A percentile compares a stretch with the other conserved stretches of the same genome.
These are phyloP conservation scores for Conus ventricosus DNA, from an alignment of 1,140 invertebrate genomes.

Conservation along the genomic window DNA sequence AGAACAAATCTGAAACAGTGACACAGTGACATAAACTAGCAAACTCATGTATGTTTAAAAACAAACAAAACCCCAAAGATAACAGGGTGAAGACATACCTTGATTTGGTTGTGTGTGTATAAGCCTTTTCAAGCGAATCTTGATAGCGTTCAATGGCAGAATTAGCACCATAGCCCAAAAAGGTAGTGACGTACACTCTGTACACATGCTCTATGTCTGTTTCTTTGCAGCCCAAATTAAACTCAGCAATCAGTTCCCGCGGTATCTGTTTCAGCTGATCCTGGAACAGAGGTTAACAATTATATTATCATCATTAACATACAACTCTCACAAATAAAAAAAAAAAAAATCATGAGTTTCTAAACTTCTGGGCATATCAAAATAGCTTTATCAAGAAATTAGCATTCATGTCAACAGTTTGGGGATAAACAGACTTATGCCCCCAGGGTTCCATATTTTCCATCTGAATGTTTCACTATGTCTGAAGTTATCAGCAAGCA, in stretches of 20 bases:
- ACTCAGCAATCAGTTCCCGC: conserved; percentile 70
- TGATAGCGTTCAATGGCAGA: conserved; percentile 72
- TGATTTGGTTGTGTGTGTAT: neutral
- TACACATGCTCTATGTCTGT: conserved; percentile 78
- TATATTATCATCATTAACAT: neutral
- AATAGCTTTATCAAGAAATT: too few relatives aligned
- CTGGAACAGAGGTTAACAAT: conserved; percentile 27
- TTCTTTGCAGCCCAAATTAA: conserved; percentile 77
- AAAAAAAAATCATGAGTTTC: neutral
- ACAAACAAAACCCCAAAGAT: too few relatives aligned
- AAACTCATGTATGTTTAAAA: too few relatives aligned
- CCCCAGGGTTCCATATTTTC: too few relatives aligned
- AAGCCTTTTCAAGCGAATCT: conserved; percentile 37
- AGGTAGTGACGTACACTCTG: conserved; percentile 78
- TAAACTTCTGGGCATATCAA: too few relatives aligned
- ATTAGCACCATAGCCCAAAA: conserved; percentile 79
- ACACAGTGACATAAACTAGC: too few relatives aligned
- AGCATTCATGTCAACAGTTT: too few relatives aligned
- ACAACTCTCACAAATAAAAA: neutral
- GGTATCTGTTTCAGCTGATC: conserved; percentile 56
- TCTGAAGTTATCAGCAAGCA: too few relatives aligned
- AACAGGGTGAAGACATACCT: neutral
- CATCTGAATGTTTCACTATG: too few relatives aligned
- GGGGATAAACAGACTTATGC: too few relatives aligned
- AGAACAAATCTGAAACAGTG: too few relatives aligned